A percentile compares a stretch with the other conserved stretches of the same genome.
These are phyloP conservation scores for Bradypus variegatus DNA, from an alignment of 2,797 vertebrate genomes.

Conservation along the genomic window DNA sequence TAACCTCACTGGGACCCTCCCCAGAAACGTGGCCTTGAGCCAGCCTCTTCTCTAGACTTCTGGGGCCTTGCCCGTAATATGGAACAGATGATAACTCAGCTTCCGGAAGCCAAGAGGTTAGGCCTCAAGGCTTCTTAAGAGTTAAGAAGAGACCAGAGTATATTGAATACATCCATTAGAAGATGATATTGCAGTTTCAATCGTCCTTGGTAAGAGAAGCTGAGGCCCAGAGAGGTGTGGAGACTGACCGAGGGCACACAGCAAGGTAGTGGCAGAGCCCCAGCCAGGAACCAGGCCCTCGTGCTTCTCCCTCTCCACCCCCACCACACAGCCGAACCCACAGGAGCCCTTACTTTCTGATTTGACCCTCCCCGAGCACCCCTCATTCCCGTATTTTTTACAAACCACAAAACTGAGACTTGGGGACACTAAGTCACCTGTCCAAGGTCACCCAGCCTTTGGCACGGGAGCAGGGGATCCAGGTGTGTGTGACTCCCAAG, in stretches of 20 bases:
- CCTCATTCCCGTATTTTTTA: neutral
- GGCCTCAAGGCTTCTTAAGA: slow-evolving; percentile 26
- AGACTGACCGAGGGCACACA: slow-evolving; percentile 6
- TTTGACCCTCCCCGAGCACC: neutral
- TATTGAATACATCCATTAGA: neutral
- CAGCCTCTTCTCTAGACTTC: neutral
- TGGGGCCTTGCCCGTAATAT: fast-evolving
- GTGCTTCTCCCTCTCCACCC: neutral
- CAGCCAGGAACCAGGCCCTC: neutral
- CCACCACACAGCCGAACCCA: neutral
- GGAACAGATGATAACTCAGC: neutral
- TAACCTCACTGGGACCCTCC: neutral
- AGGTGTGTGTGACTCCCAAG: no score
- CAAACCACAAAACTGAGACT: neutral
- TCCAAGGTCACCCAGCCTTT: neutral
- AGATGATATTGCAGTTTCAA: neutral
- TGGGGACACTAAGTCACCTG: neutral
- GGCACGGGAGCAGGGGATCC: fast-evolving
- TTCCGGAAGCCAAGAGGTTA: neutral
- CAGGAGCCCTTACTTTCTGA: neutral
- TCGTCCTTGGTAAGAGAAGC: neutral
- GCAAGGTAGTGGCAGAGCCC: neutral
- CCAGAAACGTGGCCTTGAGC: slow-evolving; percentile 8
- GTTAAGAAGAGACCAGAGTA: neutral
- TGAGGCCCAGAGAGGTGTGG: slow-evolving; percentile 17